Evolutionary conservation across 2,888 invertebrate genomes (phyloP), one percentile per base, ranked within the genome.

Genomic region (Linyphia triangularis): DNA sequence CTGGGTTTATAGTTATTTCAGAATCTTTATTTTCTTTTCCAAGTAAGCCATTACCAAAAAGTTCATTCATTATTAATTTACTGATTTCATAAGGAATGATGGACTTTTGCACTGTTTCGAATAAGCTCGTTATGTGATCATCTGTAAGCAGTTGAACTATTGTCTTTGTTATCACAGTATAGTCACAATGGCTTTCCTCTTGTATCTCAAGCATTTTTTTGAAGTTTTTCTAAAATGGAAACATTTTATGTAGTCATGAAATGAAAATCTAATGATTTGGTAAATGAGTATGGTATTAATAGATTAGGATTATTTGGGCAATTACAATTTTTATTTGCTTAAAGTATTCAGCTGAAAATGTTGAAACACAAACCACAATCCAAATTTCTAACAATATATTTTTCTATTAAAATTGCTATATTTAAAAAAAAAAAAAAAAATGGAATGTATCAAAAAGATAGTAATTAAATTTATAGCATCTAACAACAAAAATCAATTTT

Each of bases 161-260:
- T 13, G 57, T 69, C 28, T 78, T 78, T 4, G 69, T 43, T 26
- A 77, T 22, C 63, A 30, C 63, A 13, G 10, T 30, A 63, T 88
- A 88, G 70, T 82, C 88, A 37, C 9, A 13, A 57, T 83, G 82
- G 30, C 88, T 77, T 5, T 83, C 75, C 13, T 51, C 51, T 61
- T 78, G 82, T 33, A 88, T 22, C 19, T 83, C 77, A 6, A 88
- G 10, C 75, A 88, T 63, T 43, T 82, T 83, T 63, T 78, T 88
- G 33, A 88, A 88, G 70, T 88, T 88, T 83, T 24, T 77, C 88
- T 88, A 37, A 24, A 70, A 43, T 22, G 10, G n/a, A 65, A 61
- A 40, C 16, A n/a, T 72, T 51, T 51, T 51, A 51, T 51, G n/a
- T n/a, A n/a, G n/a, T n/a, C n/a, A n/a, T n/a, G n/a, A n/a, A n/a